Conservation (phyloP, 2,113 vertebrate species). For the Morone saxatilis region DNA sequence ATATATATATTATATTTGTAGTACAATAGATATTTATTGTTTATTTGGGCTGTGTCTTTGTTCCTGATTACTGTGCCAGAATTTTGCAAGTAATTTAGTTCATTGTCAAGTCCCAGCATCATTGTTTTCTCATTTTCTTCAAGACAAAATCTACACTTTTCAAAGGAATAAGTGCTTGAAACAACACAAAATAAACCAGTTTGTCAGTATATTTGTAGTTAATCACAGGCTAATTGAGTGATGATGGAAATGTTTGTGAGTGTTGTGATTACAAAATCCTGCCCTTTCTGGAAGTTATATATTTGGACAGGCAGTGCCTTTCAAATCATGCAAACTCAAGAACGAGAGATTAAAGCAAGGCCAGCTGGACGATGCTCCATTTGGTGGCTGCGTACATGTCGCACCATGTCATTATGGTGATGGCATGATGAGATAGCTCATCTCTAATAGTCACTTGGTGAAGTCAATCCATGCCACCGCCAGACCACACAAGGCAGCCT, state of each 20-base stretch:
- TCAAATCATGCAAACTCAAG: neutral
- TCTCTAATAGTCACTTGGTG: conserved; percentile 31
- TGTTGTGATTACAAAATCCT: neutral
- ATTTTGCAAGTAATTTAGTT: neutral
- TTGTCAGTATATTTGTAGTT: neutral
- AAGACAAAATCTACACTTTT: neutral
- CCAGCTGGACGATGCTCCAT: neutral
- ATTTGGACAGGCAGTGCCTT: neutral
- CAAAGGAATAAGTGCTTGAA: neutral
- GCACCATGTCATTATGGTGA: conserved; percentile 23
- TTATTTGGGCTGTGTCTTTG: neutral
- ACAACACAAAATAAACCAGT: neutral
- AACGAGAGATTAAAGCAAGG: conserved; percentile 5
- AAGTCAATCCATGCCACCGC: conserved; percentile 17
- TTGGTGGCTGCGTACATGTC: neutral
- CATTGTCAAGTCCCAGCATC: neutral
- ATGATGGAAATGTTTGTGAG: conserved; percentile 9
- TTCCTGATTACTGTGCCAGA: neutral
- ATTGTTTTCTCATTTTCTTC: neutral
- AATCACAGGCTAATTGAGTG: conserved; percentile 1
- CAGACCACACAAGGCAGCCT: conserved; percentile 29
- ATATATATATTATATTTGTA: too few species aligned
- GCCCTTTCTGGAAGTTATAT: neutral
- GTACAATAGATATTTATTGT: neutral
- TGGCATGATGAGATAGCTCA: conserved; percentile 47